Conservation (phyloP, 2,888 invertebrate species). For the Eupithecia exiguata region DNA sequence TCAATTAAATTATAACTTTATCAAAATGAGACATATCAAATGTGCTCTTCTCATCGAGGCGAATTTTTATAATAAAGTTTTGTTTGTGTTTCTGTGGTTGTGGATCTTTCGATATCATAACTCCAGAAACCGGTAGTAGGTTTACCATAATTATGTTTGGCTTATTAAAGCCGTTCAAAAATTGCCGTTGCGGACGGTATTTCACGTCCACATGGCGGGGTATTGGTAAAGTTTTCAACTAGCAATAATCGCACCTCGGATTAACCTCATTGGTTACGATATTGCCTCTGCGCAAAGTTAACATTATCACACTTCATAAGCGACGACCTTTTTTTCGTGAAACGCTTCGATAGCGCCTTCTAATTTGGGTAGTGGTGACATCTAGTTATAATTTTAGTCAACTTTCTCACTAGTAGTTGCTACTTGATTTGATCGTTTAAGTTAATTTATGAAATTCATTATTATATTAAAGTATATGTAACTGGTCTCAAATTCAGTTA, state of each 20-base stretch:
- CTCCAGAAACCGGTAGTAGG: too few species aligned
- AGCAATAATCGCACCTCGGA: constrained; percentile 96
- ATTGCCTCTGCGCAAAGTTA: constrained; percentile 96
- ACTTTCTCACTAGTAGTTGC: not conserved
- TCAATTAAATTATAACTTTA: too few species aligned
- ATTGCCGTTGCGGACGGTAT: constrained; percentile 69
- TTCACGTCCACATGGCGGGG: constrained; percentile 81
- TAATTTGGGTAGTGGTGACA: constrained; percentile 24
- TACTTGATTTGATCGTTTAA: not conserved
- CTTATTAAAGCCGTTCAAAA: constrained; percentile 14
- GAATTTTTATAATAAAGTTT: too few species aligned
- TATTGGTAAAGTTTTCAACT: constrained; percentile 93
- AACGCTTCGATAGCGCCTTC: constrained; percentile 32
- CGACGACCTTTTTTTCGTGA: not conserved
- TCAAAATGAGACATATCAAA: too few species aligned
- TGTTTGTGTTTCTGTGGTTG: too few species aligned
- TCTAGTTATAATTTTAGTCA: constrained; percentile 15
- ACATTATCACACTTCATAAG: constrained; percentile 34
- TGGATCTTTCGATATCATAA: too few species aligned
- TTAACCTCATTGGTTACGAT: constrained; percentile 96
- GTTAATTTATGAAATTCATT: too few species aligned
- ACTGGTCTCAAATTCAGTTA: too few species aligned
- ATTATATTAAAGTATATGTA: too few species aligned
- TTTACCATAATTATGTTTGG: too few species aligned
- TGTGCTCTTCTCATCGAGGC: too few species aligned